Evolutionary conservation across 2,888 invertebrate species (phyloP).

Genomic region (Pandemis corylana): DNA sequence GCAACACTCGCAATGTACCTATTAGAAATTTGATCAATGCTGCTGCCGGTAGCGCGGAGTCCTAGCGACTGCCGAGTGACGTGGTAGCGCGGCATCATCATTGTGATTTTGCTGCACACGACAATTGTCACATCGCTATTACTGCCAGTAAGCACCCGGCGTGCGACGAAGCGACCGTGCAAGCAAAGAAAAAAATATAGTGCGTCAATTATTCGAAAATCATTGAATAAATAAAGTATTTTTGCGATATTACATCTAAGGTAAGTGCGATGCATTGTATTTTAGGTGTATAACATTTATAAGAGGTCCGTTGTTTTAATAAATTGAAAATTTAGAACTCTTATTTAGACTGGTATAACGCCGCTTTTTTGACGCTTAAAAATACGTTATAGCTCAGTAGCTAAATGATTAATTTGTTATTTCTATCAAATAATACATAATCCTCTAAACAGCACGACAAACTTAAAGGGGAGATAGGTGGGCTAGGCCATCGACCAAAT

Average conservation of each 20-base stretch:
- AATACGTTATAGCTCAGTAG: neutral
- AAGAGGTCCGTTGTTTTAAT: neutral
- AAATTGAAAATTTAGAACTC: neutral
- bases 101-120: constrained; percentile 29
- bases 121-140: constrained; percentile 21
- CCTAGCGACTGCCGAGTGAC: neutral
- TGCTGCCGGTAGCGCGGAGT: neutral
- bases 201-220: neutral
- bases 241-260: neutral
- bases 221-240: neutral
- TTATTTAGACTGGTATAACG: neutral
- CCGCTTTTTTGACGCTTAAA: neutral
- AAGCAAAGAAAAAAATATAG: neutral
- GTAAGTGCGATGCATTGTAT: neutral
- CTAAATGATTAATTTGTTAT: neutral
- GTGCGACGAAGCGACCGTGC: neutral
- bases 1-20: neutral
- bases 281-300: neutral
- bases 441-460: too few relatives aligned
- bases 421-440: neutral
- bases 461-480: too few relatives aligned
- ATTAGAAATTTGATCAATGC: neutral
- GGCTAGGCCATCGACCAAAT: too few relatives aligned
- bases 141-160: constrained; percentile 22
- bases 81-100: constrained; percentile 7